Conservation (phyloP, 1,140 invertebrate genomes). For the Sitophilus oryzae region DNA sequence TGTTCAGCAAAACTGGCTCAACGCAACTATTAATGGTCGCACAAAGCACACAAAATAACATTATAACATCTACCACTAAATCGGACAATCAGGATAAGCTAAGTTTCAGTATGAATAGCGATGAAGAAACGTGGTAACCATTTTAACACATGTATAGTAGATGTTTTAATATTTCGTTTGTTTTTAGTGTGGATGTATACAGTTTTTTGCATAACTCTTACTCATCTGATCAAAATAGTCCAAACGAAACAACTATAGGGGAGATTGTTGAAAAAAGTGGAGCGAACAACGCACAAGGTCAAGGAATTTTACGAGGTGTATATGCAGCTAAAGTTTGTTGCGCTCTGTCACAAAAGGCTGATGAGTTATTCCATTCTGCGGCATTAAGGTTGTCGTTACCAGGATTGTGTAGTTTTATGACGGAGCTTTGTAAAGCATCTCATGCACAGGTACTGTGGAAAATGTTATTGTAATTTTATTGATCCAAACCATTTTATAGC, state of each 20-base stretch:
- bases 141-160: neutral
- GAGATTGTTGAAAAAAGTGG: constrained; percentile 63
- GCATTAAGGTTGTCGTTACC: constrained; percentile 80
- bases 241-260: constrained; percentile 47
- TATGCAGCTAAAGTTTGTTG: constrained; percentile 83
- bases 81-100: constrained; percentile 43
- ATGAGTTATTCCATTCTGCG: constrained; percentile 78
- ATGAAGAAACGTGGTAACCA: constrained; percentile 68
- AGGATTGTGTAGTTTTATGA: constrained; percentile 74
- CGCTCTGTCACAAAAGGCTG: constrained; percentile 77
- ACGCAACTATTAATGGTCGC: constrained; percentile 46
- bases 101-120: constrained; percentile 50
- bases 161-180: constrained; percentile 1
- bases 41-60: constrained; percentile 45
- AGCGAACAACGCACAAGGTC: constrained; percentile 50
- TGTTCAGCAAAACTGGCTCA: constrained; percentile 66
- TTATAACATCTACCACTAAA: constrained; percentile 39
- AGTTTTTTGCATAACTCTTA: constrained; percentile 68
- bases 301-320: constrained; percentile 69
- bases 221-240: constrained; percentile 20
- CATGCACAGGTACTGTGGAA: constrained; percentile 62
- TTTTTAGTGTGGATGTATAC: constrained; percentile 69
- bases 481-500: too few relatives aligned
- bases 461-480: too few relatives aligned
- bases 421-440: constrained; percentile 73